These are phyloP conservation scores for Drosophila kohkoa DNA, from an alignment of 1,140 invertebrate species.

Conservation along the genomic window DNA sequence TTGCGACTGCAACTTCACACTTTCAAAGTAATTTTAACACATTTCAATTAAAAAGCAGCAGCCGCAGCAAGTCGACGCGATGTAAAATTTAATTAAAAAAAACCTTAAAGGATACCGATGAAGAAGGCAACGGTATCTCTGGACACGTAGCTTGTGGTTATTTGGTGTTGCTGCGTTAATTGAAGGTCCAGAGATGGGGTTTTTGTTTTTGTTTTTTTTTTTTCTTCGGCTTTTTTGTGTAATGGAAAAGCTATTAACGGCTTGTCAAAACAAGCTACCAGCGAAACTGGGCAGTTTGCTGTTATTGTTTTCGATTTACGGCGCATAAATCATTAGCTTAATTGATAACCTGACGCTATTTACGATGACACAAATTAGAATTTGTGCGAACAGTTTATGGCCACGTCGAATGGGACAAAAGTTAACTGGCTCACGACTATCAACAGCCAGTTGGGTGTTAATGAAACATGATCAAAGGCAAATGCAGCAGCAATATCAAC, in stretches of 20 bases:
- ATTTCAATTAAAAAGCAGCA: slow-evolving; percentile 74
- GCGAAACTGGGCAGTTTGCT: slow-evolving; percentile 37
- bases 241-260: slow-evolving; percentile 77
- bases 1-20: slow-evolving; percentile 62
- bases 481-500: neutral
- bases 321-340: slow-evolving; percentile 79
- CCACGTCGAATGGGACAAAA: slow-evolving; percentile 13
- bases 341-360: slow-evolving; percentile 81
- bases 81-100: slow-evolving; percentile 83
- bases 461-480: slow-evolving; percentile 42
- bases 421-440: neutral
- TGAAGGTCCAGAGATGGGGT: slow-evolving; percentile 52
- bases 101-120: slow-evolving; percentile 70
- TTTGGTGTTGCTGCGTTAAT: slow-evolving; percentile 77
- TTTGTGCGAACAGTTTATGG: slow-evolving; percentile 76
- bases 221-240: slow-evolving; percentile 18
- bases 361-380: slow-evolving; percentile 83
- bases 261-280: slow-evolving; percentile 71
- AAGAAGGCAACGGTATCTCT: slow-evolving; percentile 39
- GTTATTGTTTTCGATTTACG: slow-evolving; percentile 81
- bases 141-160: slow-evolving; percentile 64
- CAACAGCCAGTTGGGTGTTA: slow-evolving; percentile 43
- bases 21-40: slow-evolving; percentile 83
- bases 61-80: neutral
- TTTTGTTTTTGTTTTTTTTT: neutral